Percentiles rank a stretch among this genome's conserved stretches.
Evolutionary conservation across 2,797 vertebrate species (phyloP).

Genomic region (Chanos chanos): DNA sequence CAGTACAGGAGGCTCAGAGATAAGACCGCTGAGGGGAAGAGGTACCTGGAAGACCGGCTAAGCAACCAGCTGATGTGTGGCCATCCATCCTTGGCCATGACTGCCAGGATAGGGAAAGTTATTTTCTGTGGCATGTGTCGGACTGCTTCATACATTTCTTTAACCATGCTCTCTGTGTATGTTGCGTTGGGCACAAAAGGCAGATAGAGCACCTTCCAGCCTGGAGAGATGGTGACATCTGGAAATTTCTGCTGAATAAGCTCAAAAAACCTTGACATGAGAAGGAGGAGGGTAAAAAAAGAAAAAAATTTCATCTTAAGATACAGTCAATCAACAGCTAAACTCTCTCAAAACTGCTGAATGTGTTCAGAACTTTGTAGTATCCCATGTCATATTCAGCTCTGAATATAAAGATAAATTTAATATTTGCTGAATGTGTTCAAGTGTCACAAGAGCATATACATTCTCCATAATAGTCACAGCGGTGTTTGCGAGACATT

Average conservation of each 20-base stretch:
- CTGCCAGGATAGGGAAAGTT: slow-evolving; percentile 75
- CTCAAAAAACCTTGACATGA: slow-evolving; percentile 73
- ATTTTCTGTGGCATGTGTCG: slow-evolving; percentile 68
- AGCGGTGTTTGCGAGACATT: too few species aligned
- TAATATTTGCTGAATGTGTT: too few species aligned
- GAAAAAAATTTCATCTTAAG: not conserved
- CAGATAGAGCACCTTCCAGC: slow-evolving; percentile 76
- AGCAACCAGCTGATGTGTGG: slow-evolving; percentile 83
- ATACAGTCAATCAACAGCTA: not conserved
- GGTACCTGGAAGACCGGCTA: slow-evolving; percentile 76
- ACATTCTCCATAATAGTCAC: too few species aligned
- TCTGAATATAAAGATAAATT: too few species aligned
- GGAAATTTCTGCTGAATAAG: slow-evolving; percentile 77
- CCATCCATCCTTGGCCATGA: slow-evolving; percentile 72
- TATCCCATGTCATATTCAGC: too few species aligned
- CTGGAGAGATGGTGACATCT: slow-evolving; percentile 76
- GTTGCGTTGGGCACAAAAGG: slow-evolving; percentile 47
- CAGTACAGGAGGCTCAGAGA: not conserved
- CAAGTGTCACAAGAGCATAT: too few species aligned
- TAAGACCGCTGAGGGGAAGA: not conserved
- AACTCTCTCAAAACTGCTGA: too few species aligned
- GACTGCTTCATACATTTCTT: slow-evolving; percentile 72
- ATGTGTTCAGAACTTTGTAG: too few species aligned
- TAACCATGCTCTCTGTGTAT: slow-evolving; percentile 74
- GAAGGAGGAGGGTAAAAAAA: not conserved